Conservation (phyloP, 2,888 invertebrate species). For the Eurytoma californica region DNA sequence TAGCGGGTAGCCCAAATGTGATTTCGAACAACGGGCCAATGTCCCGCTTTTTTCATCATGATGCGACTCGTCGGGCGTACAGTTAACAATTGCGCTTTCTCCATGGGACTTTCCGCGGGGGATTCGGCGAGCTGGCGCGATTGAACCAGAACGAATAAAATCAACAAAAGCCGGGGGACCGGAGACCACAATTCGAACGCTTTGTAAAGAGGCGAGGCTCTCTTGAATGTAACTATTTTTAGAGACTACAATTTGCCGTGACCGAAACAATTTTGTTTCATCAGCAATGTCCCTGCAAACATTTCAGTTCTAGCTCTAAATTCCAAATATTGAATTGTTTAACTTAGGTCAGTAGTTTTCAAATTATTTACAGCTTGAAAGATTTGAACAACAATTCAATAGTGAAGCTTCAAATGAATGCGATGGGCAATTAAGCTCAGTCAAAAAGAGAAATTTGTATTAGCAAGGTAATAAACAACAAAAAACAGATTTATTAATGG, state of each 20-base stretch:
- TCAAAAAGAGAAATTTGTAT: too few relatives aligned
- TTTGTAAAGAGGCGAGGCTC: slow-evolving; percentile 16
- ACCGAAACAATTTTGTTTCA: neutral
- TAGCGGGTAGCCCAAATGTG: too few relatives aligned
- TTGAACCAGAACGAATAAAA: slow-evolving; percentile 35
- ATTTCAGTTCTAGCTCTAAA: neutral
- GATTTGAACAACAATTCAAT: too few relatives aligned
- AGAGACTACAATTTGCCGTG: slow-evolving; percentile 13
- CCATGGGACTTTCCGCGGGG: slow-evolving; percentile 1
- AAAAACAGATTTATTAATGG: too few relatives aligned
- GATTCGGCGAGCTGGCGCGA: slow-evolving; percentile 13
- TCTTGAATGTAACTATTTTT: slow-evolving; percentile 37
- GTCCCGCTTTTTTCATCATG: neutral
- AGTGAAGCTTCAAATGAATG: too few relatives aligned
- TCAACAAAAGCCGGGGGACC: slow-evolving; percentile 16
- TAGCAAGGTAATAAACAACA: too few relatives aligned
- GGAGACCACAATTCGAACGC: slow-evolving; percentile 12
- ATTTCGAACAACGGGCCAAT: too few relatives aligned
- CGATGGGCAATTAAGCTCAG: too few relatives aligned
- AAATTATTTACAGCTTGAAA: neutral
- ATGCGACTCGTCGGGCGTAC: slow-evolving; percentile 2
- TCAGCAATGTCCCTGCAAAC: neutral
- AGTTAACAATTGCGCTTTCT: slow-evolving; percentile 33
- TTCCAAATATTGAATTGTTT: neutral
- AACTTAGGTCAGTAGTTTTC: neutral